Conservation (phyloP, 2,888 invertebrate species). For the Drosophila longiperda region DNA sequence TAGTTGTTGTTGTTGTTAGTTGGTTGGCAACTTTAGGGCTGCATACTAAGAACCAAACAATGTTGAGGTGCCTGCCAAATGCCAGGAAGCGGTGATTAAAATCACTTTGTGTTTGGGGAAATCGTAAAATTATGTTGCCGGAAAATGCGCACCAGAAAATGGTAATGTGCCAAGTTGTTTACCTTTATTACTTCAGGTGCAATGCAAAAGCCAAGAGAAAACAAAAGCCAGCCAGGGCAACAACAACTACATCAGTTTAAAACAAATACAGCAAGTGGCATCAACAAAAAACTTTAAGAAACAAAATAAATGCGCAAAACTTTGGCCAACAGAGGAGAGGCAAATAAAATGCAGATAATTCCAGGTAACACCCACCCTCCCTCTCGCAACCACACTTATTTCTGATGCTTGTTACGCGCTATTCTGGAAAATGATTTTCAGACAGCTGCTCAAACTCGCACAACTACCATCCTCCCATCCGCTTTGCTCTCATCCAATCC, state of each 20-base stretch:
- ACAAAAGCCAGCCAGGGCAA: slow-evolving; percentile 26
- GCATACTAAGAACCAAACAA: slow-evolving; percentile 24
- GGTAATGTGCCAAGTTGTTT: slow-evolving; percentile 26
- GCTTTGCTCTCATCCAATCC: slow-evolving; percentile 7
- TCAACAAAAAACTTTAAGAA: background rate
- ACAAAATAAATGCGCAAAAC: slow-evolving; percentile 42
- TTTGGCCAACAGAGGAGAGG: slow-evolving; percentile 25
- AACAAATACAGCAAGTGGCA: slow-evolving; percentile 11
- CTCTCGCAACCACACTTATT: background rate
- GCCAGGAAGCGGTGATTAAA: slow-evolving; percentile 75
- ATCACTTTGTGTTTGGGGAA: slow-evolving; percentile 72
- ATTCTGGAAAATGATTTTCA: slow-evolving; percentile 66
- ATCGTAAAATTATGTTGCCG: slow-evolving; percentile 76
- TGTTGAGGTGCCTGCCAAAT: slow-evolving; percentile 29
- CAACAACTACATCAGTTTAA: background rate
- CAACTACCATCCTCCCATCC: background rate
- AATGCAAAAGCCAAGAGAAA: slow-evolving; percentile 29
- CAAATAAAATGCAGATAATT: slow-evolving; percentile 48
- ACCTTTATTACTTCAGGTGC: slow-evolving; percentile 48
- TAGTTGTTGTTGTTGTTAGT: slow-evolving; percentile 17
- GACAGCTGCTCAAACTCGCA: slow-evolving; percentile 24
- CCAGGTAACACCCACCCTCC: background rate
- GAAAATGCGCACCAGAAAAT: slow-evolving; percentile 57
- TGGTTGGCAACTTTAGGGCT: slow-evolving; percentile 15
- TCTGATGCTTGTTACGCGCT: slow-evolving; percentile 31